Conservation (phyloP, 2,888 invertebrate genomes). For the Drosophila pseudotakahashii region DNA sequence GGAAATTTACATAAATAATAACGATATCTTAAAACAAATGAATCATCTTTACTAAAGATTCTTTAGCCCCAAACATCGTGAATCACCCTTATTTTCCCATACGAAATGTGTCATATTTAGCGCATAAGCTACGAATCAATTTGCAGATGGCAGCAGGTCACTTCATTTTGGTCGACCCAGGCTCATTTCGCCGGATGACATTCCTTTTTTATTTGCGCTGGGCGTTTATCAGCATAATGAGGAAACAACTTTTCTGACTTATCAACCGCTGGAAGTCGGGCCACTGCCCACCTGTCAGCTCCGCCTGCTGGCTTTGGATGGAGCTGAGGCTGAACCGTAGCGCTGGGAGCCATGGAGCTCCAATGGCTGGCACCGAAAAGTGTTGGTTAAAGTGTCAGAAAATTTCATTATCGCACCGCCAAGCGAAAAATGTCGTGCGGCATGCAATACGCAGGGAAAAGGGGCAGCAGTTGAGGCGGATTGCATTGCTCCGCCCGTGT, state of each 20-base stretch:
- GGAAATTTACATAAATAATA: no score
- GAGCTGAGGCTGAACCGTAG: slow-evolving; percentile 23
- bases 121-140: slow-evolving; percentile 79
- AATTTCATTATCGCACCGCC: slow-evolving; percentile 77
- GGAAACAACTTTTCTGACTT: slow-evolving; percentile 76
- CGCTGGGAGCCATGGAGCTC: slow-evolving; percentile 54
- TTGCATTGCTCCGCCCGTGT: slow-evolving; percentile 61
- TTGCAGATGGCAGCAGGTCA: slow-evolving; percentile 60
- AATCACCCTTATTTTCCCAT: slow-evolving; percentile 1
- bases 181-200: slow-evolving; percentile 23
- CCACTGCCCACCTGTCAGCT: slow-evolving; percentile 52
- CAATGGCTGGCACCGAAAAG: slow-evolving; percentile 67
- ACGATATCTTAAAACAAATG: no score
- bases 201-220: slow-evolving; percentile 38
- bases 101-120: slow-evolving; percentile 81
- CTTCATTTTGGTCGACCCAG: slow-evolving; percentile 17
- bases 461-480: slow-evolving; percentile 41
- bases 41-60: no score
- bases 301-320: slow-evolving; percentile 42
- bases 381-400: slow-evolving; percentile 80
- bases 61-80: background rate
- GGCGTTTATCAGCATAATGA: slow-evolving; percentile 78
- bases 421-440: slow-evolving; percentile 75
- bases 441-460: slow-evolving; percentile 66
- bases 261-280: slow-evolving; percentile 58